Conservation (phyloP, 2,888 invertebrate genomes). For the Empis stercorea region DNA sequence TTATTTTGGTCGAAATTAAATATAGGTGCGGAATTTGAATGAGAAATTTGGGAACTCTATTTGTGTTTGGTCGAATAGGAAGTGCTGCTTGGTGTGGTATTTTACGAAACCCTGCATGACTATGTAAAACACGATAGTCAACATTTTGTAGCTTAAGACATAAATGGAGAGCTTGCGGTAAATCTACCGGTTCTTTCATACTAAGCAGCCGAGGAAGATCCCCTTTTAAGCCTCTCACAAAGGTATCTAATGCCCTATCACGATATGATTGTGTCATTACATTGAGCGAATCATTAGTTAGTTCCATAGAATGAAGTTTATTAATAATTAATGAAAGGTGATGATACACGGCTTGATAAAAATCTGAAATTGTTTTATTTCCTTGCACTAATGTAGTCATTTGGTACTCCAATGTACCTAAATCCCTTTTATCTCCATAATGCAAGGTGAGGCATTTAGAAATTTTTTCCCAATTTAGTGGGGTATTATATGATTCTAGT, state of each 20-base stretch:
- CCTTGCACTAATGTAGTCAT: conserved; percentile 10
- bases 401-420: conserved; percentile 13
- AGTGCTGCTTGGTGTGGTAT: background rate
- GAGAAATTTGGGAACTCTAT: background rate
- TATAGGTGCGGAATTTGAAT: background rate
- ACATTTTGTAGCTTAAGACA: too few relatives aligned
- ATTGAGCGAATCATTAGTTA: too few relatives aligned
- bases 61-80: background rate
- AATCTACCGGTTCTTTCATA: conserved; percentile 14
- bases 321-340: conserved; percentile 6
- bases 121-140: background rate
- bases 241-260: conserved; percentile 7
- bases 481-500: too few relatives aligned
- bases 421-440: conserved; percentile 13
- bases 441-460: conserved; percentile 8
- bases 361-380: background rate
- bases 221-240: conserved; percentile 8
- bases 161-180: too few relatives aligned
- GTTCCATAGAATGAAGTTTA: too few relatives aligned
- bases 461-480: conserved; percentile 12
- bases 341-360: conserved; percentile 1
- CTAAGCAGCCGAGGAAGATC: conserved; percentile 12
- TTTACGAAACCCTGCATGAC: background rate
- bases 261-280: too few relatives aligned
- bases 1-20: background rate